Base-by-base conservation (phyloP, 2,888 invertebrate genomes). In the Amblyjoppa fuscipennis region DNA sequence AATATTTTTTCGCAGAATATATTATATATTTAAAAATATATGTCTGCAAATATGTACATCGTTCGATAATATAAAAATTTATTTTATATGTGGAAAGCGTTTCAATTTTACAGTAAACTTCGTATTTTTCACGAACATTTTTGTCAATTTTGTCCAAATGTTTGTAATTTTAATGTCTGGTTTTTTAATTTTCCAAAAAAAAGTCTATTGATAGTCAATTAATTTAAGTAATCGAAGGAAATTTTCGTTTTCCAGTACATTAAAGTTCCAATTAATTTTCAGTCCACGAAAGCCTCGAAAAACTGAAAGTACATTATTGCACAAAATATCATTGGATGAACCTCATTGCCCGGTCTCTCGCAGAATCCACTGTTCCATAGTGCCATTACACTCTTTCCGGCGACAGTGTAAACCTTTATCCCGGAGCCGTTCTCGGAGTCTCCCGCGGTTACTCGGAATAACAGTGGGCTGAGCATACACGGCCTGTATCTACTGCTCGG, bases 351-450 rank as follows among this genome's bases (percentile, higher is more conserved):
- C 73, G 56, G 59, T 41, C 28, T 59, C 25, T 31, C 16, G 9
- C 1, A 3, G n/a, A 49, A 74, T 74, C 74, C 74, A 74, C 74
- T 74, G 31, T 74, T 45, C 61, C 41, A 49, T 20, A 74, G 61
- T 74, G 74, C 74, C 45, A 74, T 74, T 74, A 74, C 74, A 74
- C 74, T 74, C 59, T 61, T 64, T 41, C 59, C 56, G 56, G 25
- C 59, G 59, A 16, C 74, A 61, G 28, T 74, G 74, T 61, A 74
- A 74, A 74, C 74, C 64, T 74, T 74, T 74, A 74, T 74, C 74
- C 61, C 61, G n/a, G 25, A 9, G 41, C 74, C 41, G 59, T 61
- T 74, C 74, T 41, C 45, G 41, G 34, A 56, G 41, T 59, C 74
- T 74, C 61, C n/a, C 74, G 74, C 61, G 61, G 74, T 74, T 74